Evolutionary conservation across 1,140 invertebrate genomes (phyloP), one percentile per base, ranked within the genome.

Genomic region (Maniola jurtina): DNA sequence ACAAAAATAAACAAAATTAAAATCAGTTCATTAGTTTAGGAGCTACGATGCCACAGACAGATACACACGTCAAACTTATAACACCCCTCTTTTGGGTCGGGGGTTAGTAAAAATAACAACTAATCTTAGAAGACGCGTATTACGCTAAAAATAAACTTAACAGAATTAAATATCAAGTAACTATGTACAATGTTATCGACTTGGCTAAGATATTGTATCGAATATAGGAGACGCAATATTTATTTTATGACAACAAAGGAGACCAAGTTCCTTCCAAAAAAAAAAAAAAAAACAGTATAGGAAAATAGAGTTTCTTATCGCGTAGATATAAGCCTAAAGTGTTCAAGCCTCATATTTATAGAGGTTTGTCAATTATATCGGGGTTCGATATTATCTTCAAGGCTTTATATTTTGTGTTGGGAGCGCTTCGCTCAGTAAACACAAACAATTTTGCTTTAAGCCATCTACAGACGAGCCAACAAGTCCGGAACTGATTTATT

Each of bases 281-380:
- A 47, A n/a, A n/a, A n/a, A 25, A 10, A 10, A 13, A 42, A 0
- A 6, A 47, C 6, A 0, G 13, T 33, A 1, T 6, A 55, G 16
- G 25, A 34, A 13, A 34, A 55, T 55, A 55, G 10, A 34, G 52
- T 35, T 55, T 55, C 3, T 34, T 55, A 55, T 55, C 52, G 52
- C 52, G 7, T 5, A 50, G 25, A 14, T 42, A 58, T 42, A 16
- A 14, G 15, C 14, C 13, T 48, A 35, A 50, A 61, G 48, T 62
- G 34, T 62, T 14, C 15, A 14, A 14, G 16, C 34, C 8, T 64
- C 45, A 56, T 56, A 35, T 56, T 55, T 42, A 35, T 56, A 48
- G 35, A 36, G 42, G 25, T 61, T 57, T 8, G 14, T 67, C 59
- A 67, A 61, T 67, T 57, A 67, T 65, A 42, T 55, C 40, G 34